Evolutionary conservation across 2,888 invertebrate species (phyloP), one percentile per base, ranked within the genome.

Genomic region (Molorchus minor): DNA sequence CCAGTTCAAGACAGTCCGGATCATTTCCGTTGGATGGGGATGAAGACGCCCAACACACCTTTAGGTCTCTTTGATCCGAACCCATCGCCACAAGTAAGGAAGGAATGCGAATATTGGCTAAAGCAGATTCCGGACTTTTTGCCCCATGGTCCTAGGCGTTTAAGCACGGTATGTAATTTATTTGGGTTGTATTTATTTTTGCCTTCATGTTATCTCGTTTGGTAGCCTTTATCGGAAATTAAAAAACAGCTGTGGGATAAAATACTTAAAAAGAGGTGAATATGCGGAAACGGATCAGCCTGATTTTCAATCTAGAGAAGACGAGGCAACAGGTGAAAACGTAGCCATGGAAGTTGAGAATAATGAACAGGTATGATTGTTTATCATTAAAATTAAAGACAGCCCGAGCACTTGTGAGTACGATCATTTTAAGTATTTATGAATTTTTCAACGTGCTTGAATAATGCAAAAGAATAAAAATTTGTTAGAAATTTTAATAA

Each of bases 181-280:
- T n/a, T n/a, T n/a, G 4, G 4, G 2, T 35, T 20, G 15, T 2
- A 33, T 38, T 53, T 43, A 3, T 47, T 57, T 52, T 56, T 21
- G 21, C 36, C 38, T 53, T 29, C 35, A 10, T 33, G 10, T 40
- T 40, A 10, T 8, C 16, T 12, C 33, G 20, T 51, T 53, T 76
- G 75, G 0, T 77, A 86, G 85, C 86, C 86, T 0, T 68, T 86
- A 4, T 85, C 85, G 0, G 86, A 86, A 71, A 80, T 87, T 38
- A 82, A 84, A 57, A 82, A 83, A 61, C 76, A 82, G 58, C 67
- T 82, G 2, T 81, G 81, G 81, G 71, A 78, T 20, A 79, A 80
- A 67, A 64, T 80, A 19, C 43, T 68, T 10, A 61, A 60, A 16
- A 49, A 49, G 46, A 41, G 19, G 59, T 59, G 17, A 30, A 30